These are phyloP conservation scores for Sebastes matsubarae DNA, from an alignment of 2,797 vertebrate species.

Conservation along the genomic window DNA sequence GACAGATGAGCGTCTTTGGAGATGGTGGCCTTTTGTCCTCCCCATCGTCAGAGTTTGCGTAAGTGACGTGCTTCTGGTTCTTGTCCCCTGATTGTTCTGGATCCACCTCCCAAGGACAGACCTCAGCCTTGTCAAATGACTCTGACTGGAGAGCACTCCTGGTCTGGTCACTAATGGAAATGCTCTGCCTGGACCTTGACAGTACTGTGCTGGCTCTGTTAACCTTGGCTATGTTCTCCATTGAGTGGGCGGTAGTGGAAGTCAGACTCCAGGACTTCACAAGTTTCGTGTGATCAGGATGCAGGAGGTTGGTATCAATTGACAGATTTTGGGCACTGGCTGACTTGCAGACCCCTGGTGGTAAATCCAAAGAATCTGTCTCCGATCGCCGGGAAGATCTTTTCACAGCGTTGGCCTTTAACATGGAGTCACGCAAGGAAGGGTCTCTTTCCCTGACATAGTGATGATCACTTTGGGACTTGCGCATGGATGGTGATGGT, in stretches of 20 bases:
- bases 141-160: conserved; percentile 76
- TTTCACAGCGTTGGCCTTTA: conserved; percentile 67
- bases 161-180: conserved; percentile 80
- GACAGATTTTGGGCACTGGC: conserved; percentile 92
- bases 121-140: conserved; percentile 75
- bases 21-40: conserved; percentile 63
- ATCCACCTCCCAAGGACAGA: conserved; percentile 77
- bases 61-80: conserved; percentile 84
- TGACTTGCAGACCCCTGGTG: conserved; percentile 88
- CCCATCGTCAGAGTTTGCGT: conserved; percentile 78
- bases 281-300: conserved; percentile 78
- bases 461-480: conserved; percentile 83
- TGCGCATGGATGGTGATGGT: conserved; percentile 72
- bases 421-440: conserved; percentile 71
- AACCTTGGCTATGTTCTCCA: conserved; percentile 75
- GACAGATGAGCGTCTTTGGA: conserved; percentile 57
- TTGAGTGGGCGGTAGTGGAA: conserved; percentile 64
- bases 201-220: conserved; percentile 55
- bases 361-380: conserved; percentile 83
- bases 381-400: conserved; percentile 75
- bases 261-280: conserved; percentile 90
- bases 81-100: conserved; percentile 54
- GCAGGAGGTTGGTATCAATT: conserved; percentile 80
- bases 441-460: conserved; percentile 68
- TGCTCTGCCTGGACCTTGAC: conserved; percentile 56